These are phyloP conservation scores for Corella eumyota DNA, from an alignment of 23 tunicate species.

Conservation along the genomic window DNA sequence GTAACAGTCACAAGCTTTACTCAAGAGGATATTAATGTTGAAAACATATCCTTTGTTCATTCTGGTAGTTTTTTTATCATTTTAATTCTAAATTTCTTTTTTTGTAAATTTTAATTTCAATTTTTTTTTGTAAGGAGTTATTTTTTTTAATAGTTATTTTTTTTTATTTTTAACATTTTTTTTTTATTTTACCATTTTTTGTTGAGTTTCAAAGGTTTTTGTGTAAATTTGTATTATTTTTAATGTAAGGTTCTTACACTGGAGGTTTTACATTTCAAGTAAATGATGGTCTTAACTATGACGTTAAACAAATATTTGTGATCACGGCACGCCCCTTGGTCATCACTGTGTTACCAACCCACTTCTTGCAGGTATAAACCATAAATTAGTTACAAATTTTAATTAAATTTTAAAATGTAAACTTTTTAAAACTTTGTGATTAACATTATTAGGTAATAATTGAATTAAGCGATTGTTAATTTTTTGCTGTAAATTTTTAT, in stretches of 20 bases:
- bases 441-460: too few relatives aligned
- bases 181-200: too few relatives aligned
- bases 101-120: background rate
- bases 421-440: too few relatives aligned
- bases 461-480: too few relatives aligned
- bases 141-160: background rate
- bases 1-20: slow-evolving; percentile 42
- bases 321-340: slow-evolving; percentile 54
- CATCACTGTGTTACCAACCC: slow-evolving; percentile 16
- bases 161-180: too few relatives aligned
- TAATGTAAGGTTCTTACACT: slow-evolving; percentile 63
- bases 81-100: background rate
- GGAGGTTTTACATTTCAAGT: slow-evolving; percentile 88
- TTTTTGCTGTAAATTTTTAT: too few relatives aligned
- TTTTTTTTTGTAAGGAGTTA: background rate
- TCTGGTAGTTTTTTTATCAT: slow-evolving; percentile 34
- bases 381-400: too few relatives aligned
- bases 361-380: slow-evolving; percentile 11
- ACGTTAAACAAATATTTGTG: slow-evolving; percentile 68
- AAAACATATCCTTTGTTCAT: slow-evolving; percentile 58
- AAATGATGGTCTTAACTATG: slow-evolving; percentile 46
- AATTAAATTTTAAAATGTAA: too few relatives aligned
- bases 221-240: too few relatives aligned
- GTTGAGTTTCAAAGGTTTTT: too few relatives aligned
- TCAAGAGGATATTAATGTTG: slow-evolving; percentile 36